Conservation (phyloP, 2,888 invertebrate genomes). For the Ormyrus pomaceus region DNA sequence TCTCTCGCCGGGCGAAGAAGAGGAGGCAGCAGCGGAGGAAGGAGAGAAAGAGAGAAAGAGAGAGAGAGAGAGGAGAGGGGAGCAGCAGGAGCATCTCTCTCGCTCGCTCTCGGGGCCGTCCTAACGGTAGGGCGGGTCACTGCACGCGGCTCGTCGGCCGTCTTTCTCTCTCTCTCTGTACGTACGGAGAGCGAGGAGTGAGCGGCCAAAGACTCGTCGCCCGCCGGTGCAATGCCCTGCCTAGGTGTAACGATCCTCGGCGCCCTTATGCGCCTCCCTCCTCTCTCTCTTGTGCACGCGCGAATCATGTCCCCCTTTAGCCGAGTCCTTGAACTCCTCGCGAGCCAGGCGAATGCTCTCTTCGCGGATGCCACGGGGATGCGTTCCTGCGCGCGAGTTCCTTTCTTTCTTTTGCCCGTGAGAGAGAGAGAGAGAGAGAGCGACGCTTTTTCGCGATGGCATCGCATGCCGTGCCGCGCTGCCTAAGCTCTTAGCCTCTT, state of each 20-base stretch:
- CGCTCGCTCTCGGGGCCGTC: slow-evolving; percentile 75
- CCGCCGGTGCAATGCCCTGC: slow-evolving; percentile 74
- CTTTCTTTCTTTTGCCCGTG: not conserved
- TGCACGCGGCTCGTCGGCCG: slow-evolving; percentile 69
- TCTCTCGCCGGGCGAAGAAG: slow-evolving; percentile 1
- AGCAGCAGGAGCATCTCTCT: slow-evolving; percentile 48
- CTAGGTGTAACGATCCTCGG: slow-evolving; percentile 72
- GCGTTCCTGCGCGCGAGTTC: not conserved
- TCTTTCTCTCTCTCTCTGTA: slow-evolving; percentile 22
- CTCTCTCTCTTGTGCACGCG: slow-evolving; percentile 19
- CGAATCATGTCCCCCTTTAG: slow-evolving; percentile 54
- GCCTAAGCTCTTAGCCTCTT: no score
- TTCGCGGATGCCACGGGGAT: slow-evolving; percentile 29
- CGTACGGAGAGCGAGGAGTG: slow-evolving; percentile 64
- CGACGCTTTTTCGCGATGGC: not conserved
- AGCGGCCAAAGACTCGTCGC: slow-evolving; percentile 72
- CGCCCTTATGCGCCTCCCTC: slow-evolving; percentile 64
- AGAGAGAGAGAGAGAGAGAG: slow-evolving; percentile 12
- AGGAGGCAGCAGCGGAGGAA: not conserved
- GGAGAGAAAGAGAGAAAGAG: slow-evolving; percentile 4
- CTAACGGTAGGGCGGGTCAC: slow-evolving; percentile 76
- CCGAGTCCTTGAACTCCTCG: slow-evolving; percentile 67
- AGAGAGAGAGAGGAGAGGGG: slow-evolving; percentile 14
- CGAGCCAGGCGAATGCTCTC: slow-evolving; percentile 45
- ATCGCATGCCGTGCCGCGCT: no score